Conservation (phyloP, 2,888 invertebrate species). For the Conchocele bisecta region DNA sequence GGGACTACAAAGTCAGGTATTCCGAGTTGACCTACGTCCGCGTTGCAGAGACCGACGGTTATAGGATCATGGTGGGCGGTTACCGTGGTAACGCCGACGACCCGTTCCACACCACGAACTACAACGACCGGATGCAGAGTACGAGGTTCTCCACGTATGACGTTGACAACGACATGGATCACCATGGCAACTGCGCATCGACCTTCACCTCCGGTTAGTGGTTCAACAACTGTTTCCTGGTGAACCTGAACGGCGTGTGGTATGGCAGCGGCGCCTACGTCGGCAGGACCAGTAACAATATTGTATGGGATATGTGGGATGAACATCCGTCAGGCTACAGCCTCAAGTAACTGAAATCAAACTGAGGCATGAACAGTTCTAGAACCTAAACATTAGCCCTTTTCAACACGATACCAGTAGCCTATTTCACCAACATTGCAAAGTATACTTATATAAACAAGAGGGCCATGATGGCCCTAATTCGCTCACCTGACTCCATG, state of each 20-base stretch:
- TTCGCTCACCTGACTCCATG: too few species aligned
- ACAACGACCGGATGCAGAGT: constrained; percentile 48
- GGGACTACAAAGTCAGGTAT: constrained; percentile 36
- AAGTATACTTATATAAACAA: too few species aligned
- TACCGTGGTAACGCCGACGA: constrained; percentile 51
- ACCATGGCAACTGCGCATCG: constrained; percentile 45
- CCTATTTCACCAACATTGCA: too few species aligned
- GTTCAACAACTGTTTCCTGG: constrained; percentile 55
- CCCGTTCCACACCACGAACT: constrained; percentile 51
- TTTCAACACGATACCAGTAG: too few species aligned
- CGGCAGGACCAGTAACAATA: constrained; percentile 42
- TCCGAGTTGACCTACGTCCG: constrained; percentile 49
- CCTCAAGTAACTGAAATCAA: constrained; percentile 47
- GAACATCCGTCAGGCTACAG: constrained; percentile 51
- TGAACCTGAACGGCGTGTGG: constrained; percentile 57
- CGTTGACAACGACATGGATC: constrained; percentile 55
- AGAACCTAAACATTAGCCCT: too few species aligned
- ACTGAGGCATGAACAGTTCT: constrained; percentile 40
- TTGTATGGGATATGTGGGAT: constrained; percentile 56
- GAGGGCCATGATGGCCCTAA: too few species aligned
- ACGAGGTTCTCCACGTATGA: constrained; percentile 57
- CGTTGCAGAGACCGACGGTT: constrained; percentile 45
- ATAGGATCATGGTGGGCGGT: constrained; percentile 47
- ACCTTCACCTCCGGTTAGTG: constrained; percentile 58
- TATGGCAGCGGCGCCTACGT: constrained; percentile 42